These are phyloP conservation scores for Paratilapia polleni DNA, from an alignment of 2,113 vertebrate species.

Conservation along the genomic window DNA sequence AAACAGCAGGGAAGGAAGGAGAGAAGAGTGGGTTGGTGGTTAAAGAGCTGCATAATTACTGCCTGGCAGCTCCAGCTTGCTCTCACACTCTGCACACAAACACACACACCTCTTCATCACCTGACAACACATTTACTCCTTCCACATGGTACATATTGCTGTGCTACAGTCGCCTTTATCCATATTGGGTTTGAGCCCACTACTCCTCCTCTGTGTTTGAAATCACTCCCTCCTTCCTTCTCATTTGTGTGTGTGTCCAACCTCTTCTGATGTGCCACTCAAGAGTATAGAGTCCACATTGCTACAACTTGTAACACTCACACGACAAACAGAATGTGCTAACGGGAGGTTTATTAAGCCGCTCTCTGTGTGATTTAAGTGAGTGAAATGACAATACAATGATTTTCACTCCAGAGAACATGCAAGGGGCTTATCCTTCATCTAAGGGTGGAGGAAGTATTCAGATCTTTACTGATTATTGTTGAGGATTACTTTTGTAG, in stretches of 20 bases:
- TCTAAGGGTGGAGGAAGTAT: not conserved
- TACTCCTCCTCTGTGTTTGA: slow-evolving; percentile 1
- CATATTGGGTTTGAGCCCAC: slow-evolving; percentile 31
- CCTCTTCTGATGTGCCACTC: slow-evolving; percentile 7
- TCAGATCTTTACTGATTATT: too few species aligned
- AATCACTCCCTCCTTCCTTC: not conserved
- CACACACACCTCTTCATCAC: slow-evolving; percentile 20
- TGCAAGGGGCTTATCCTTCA: slow-evolving; percentile 11
- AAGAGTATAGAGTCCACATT: not conserved
- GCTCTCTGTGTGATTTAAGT: slow-evolving; percentile 16
- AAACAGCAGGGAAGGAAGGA: slow-evolving; percentile 46
- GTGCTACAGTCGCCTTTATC: slow-evolving; percentile 28
- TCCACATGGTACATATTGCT: slow-evolving; percentile 50
- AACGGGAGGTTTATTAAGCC: slow-evolving; percentile 16
- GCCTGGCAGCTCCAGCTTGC: slow-evolving; percentile 43
- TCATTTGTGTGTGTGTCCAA: slow-evolving; percentile 7
- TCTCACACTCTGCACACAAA: slow-evolving; percentile 22
- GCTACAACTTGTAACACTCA: slow-evolving; percentile 7
- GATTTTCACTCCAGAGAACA: slow-evolving; percentile 19
- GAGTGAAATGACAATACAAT: not conserved
- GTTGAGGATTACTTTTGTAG: too few species aligned
- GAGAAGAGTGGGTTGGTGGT: slow-evolving; percentile 43
- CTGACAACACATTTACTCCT: slow-evolving; percentile 26
- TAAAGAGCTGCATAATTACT: slow-evolving; percentile 72
- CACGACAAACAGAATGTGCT: slow-evolving; percentile 28